Conservation (phyloP, 2,888 invertebrate species). For the Drosophila stalkeri region DNA sequence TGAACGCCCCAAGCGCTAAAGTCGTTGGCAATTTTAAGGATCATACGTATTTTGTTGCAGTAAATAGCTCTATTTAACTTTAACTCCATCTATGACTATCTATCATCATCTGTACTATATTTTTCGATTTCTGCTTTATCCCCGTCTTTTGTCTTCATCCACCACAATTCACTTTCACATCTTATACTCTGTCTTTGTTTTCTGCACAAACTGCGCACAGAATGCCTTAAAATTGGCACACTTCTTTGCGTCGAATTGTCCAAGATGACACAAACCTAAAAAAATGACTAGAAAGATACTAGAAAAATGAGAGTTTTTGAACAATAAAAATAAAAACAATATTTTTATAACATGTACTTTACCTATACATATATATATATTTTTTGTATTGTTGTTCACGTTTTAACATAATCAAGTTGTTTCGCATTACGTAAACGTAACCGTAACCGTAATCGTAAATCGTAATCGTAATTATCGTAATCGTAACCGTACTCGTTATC, state of each 20-base stretch:
- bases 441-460: slow-evolving; percentile 48
- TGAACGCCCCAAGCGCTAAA: slow-evolving; percentile 58
- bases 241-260: slow-evolving; percentile 72
- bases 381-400: slow-evolving; percentile 74
- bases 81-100: not conserved
- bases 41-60: slow-evolving; percentile 59
- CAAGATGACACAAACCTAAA: slow-evolving; percentile 40
- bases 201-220: slow-evolving; percentile 56
- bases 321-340: slow-evolving; percentile 25
- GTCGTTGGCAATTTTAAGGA: slow-evolving; percentile 83
- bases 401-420: slow-evolving; percentile 64
- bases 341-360: slow-evolving; percentile 30
- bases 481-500: slow-evolving; percentile 56
- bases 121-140: slow-evolving; percentile 1
- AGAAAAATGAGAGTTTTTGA: slow-evolving; percentile 23
- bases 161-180: not conserved
- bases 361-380: slow-evolving; percentile 52
- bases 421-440: slow-evolving; percentile 55
- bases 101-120: not conserved
- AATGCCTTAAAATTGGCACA: slow-evolving; percentile 79
- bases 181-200: slow-evolving; percentile 7
- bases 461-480: slow-evolving; percentile 49
- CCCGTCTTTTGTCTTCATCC: not conserved
- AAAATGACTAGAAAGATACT: slow-evolving; percentile 20
- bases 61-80: not conserved